Evolutionary conservation across 2,113 vertebrate species (phyloP), one percentile per base, ranked within the genome.

Genomic region (Callospermophilus lateralis): DNA sequence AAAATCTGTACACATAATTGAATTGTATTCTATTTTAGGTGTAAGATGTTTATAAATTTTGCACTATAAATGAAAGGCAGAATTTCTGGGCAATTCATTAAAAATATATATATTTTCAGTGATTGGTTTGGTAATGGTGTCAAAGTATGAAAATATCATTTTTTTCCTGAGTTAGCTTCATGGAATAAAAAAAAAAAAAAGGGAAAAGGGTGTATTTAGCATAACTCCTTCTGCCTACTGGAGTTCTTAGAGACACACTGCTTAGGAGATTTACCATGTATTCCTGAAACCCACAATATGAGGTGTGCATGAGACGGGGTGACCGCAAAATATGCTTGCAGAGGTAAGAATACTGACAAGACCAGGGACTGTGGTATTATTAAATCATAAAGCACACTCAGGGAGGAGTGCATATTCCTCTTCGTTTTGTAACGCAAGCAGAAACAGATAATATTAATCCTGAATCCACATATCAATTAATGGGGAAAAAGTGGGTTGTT

Each of bases 331-430:
- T 37, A 1, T 80, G 86, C 68, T 93, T 97, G 90, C 92, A 34
- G 89, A 84, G 67, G n/a, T 58, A 73, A 96, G 88, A 76, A 73
- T 37, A 53, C 55, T 48, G 74, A 85, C 65, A 77, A 55, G 89
- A 67, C 68, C 78, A 48, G 84, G 53, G 96, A 32, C 76, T 51
- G 93, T 90, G 77, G 85, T n/a, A 80, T 53, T 90, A 79, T 94
- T 97, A 96, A 94, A 94, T 97, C 91, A 98, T 88, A 97, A 97
- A 51, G n/a, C 85, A 63, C 53, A 65, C 65, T 88, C 72, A 37
- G 89, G 39, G 77, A 84, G 58, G 34, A 85, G 42, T 13, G 63
- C 1, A 0, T 0, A 2, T 91, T 88, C 30, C 4, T 76, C 94
- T 93, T 95, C 67, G 67, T 88, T 94, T 93, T 90, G 94, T 70